phyloP scores from a whole-genome alignment of 2,888 invertebrate species.

The Archips crataeganus region DNA sequence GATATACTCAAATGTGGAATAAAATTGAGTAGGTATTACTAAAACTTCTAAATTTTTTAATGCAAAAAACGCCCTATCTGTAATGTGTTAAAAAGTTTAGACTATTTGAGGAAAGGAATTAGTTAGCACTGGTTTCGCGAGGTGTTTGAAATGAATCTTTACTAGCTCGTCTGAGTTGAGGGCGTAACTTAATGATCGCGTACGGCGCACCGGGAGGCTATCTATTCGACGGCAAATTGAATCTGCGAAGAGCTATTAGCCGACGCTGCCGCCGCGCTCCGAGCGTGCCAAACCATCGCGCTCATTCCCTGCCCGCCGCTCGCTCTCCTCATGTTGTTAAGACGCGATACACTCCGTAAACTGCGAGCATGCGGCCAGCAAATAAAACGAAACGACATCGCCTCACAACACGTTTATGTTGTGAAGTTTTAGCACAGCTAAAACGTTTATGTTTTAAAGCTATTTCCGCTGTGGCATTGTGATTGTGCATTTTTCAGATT shows the following conservation, averaged over 20 bases:
- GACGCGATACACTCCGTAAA: slow-evolving; percentile 62
- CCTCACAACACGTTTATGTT: slow-evolving; percentile 48
- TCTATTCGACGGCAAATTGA: slow-evolving; percentile 82
- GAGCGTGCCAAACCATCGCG: slow-evolving; percentile 73
- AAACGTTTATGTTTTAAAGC: slow-evolving; percentile 32
- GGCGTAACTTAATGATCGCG: slow-evolving; percentile 80
- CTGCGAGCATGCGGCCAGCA: slow-evolving; percentile 55
- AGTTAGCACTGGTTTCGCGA: slow-evolving; percentile 54
- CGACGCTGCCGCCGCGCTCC: slow-evolving; percentile 70
- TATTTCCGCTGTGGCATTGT: background rate
- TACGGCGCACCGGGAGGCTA: slow-evolving; percentile 75
- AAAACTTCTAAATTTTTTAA: background rate
- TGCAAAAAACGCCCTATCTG: background rate
- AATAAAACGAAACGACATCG: slow-evolving; percentile 59
- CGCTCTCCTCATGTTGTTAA: slow-evolving; percentile 49
- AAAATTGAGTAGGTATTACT: background rate
- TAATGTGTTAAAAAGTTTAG: slow-evolving; percentile 39
- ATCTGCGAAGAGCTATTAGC: slow-evolving; percentile 83
- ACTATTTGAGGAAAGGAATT: slow-evolving; percentile 50
- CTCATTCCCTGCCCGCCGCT: slow-evolving; percentile 62
- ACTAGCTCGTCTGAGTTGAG: slow-evolving; percentile 61
- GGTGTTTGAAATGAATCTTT: slow-evolving; percentile 68
- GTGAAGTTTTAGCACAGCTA: slow-evolving; percentile 40
- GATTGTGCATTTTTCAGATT: slow-evolving; percentile 1
- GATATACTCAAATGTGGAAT: slow-evolving; percentile 1